A percentile compares a stretch with the other conserved stretches of the same genome.
phyloP scores from a whole-genome alignment of 2,113 vertebrate species.

The Phalacrocorax aristotelis region DNA sequence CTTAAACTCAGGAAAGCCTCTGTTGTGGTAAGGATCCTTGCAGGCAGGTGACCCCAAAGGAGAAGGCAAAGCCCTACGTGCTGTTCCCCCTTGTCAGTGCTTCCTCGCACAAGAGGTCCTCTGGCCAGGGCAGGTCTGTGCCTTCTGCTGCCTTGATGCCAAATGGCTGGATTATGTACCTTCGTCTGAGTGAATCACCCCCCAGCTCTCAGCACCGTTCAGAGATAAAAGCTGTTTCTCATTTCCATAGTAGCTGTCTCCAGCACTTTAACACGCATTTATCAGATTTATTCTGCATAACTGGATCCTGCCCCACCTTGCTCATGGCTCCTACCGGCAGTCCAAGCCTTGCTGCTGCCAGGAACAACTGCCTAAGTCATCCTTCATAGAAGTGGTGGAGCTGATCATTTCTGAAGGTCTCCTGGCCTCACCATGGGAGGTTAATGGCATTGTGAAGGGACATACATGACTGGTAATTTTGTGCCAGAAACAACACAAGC shows the following conservation, averaged over 20 bases:
- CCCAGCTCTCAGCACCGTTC: neutral
- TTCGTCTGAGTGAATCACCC: neutral
- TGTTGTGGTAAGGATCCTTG: neutral
- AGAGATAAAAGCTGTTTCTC: neutral
- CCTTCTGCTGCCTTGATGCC: neutral
- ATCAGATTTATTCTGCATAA: neutral
- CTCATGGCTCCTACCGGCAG: neutral
- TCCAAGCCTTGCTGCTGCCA: neutral
- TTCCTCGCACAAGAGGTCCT: neutral
- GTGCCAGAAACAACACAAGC: constrained; percentile 34
- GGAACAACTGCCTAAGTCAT: neutral
- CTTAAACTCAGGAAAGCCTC: neutral
- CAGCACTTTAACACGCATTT: neutral
- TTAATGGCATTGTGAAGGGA: neutral
- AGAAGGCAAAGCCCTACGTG: neutral
- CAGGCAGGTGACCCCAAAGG: neutral
- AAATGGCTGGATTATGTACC: neutral
- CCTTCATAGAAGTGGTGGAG: neutral
- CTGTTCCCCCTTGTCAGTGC: neutral
- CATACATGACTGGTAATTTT: neutral
- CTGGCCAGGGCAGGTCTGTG: neutral
- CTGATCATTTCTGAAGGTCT: neutral
- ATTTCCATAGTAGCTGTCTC: neutral
- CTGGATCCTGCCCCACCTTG: neutral
- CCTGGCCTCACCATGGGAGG: neutral